A percentile compares a stretch with the other conserved stretches of the same genome.
Conservation (phyloP, 1,140 invertebrate genomes). For the Helicoverpa armigera region DNA sequence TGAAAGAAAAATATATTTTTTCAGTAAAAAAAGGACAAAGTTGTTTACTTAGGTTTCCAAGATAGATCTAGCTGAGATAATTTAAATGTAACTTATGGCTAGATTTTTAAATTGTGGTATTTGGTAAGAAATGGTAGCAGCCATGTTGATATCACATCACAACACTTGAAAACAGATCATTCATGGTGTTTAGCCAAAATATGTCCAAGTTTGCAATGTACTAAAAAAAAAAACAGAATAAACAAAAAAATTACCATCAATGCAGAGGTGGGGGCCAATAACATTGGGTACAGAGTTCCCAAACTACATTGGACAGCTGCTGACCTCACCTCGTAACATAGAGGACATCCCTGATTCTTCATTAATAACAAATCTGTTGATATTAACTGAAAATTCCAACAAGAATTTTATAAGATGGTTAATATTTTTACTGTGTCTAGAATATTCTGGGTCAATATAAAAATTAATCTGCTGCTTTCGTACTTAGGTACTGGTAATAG, state of each 20-base stretch:
- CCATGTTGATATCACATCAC: no score
- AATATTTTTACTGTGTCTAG: neutral
- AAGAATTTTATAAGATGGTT: neutral
- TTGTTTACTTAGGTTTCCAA: neutral
- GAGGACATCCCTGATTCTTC: constrained; percentile 74
- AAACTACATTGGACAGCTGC: constrained; percentile 67
- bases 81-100: no score
- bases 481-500: no score
- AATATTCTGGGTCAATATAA: no score
- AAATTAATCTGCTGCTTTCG: no score
- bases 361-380: constrained; percentile 78
- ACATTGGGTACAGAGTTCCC: constrained; percentile 80
- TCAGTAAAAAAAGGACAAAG: neutral
- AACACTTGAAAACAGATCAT: no score
- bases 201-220: no score
- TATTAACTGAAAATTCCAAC: constrained; percentile 75
- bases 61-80: neutral
- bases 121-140: no score
- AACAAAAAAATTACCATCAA: constrained; percentile 87
- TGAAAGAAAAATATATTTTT: constrained; percentile 70
- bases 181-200: no score
- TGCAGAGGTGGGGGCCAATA: constrained; percentile 77
- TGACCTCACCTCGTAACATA: constrained; percentile 85
- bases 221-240: constrained; percentile 19
- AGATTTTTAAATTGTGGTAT: no score